Conservation (phyloP, 2,113 vertebrate species). For the Solea senegalensis region DNA sequence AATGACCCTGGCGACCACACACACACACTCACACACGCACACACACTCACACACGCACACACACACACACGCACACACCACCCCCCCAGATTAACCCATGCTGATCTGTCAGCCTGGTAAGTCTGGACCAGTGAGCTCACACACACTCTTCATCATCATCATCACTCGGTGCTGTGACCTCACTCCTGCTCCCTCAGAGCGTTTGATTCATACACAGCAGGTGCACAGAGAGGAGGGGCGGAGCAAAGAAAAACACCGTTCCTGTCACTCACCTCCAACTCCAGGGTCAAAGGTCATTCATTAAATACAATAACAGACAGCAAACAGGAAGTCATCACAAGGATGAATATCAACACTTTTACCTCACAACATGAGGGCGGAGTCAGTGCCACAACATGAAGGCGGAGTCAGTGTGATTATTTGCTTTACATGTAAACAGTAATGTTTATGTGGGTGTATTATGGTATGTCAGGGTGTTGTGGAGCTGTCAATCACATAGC, state of each 20-base stretch:
- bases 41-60: not conserved
- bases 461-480: not conserved
- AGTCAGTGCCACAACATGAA: too few species aligned
- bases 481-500: slow-evolving; percentile 45
- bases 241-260: not conserved
- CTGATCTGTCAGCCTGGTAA: slow-evolving; percentile 39
- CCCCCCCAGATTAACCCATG: not conserved
- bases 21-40: not conserved
- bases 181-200: slow-evolving; percentile 30
- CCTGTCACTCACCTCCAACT: too few species aligned
- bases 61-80: too few species aligned
- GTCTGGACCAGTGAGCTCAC: slow-evolving; percentile 41
- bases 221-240: slow-evolving; percentile 11
- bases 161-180: slow-evolving; percentile 33
- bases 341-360: too few species aligned
- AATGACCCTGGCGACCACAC: not conserved
- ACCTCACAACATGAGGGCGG: too few species aligned
- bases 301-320: too few species aligned
- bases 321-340: too few species aligned
- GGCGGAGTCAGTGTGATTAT: too few species aligned
- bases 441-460: not conserved
- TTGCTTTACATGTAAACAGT: too few species aligned
- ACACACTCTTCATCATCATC: slow-evolving; percentile 8
- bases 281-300: too few species aligned
- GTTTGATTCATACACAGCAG: slow-evolving; percentile 53